Conservation (phyloP, 2,888 invertebrate species). For the Drosophila antonietae region DNA sequence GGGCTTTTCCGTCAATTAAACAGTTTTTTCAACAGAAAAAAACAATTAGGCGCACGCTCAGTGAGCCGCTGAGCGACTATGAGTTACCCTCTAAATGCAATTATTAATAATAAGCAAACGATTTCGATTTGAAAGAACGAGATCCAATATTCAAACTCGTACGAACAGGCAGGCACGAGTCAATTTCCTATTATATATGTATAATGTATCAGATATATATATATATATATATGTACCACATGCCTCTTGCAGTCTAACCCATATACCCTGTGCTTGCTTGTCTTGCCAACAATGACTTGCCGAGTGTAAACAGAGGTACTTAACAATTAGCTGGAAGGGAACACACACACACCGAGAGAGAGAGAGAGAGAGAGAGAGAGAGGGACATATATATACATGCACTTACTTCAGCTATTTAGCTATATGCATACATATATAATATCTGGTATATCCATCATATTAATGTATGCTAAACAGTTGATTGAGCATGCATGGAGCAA, state of each 20-base stretch:
- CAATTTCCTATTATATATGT: too few species aligned
- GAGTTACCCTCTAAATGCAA: background rate
- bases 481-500: background rate
- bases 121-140: too few species aligned
- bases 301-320: background rate
- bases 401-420: background rate
- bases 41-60: background rate
- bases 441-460: background rate
- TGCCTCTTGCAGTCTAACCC: background rate
- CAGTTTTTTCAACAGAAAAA: constrained; percentile 37
- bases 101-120: background rate
- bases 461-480: background rate
- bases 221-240: too few species aligned
- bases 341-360: constrained; percentile 5
- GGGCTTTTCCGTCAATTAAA: constrained; percentile 67
- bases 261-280: background rate
- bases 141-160: too few species aligned
- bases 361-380: too few species aligned
- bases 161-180: too few species aligned
- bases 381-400: background rate
- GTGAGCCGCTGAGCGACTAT: background rate
- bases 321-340: constrained; percentile 7
- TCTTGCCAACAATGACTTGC: background rate
- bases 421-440: background rate
- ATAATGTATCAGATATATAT: background rate